Percentiles rank a stretch among this genome's conserved stretches.
phyloP scores from a whole-genome alignment of 2,888 invertebrate species.

The Galeruca laticollis region DNA sequence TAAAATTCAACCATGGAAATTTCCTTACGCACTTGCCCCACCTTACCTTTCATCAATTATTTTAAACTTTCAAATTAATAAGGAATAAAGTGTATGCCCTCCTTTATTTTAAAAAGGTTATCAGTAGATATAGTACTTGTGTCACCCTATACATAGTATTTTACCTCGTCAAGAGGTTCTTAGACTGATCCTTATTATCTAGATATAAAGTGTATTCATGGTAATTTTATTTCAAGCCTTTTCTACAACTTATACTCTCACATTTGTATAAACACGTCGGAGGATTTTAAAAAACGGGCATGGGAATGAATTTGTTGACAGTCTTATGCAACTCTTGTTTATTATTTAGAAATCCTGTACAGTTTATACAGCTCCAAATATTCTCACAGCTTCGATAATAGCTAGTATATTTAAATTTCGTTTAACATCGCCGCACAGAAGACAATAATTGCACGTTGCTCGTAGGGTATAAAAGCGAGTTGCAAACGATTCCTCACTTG shows the following conservation, averaged over 20 bases:
- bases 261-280: not conserved
- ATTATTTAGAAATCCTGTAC: not conserved
- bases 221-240: not conserved
- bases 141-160: too few species aligned
- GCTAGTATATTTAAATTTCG: constrained; percentile 11
- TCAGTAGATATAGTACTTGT: too few species aligned
- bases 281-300: not conserved
- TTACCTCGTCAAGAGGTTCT: too few species aligned
- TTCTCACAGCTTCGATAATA: not conserved
- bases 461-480: constrained; percentile 20
- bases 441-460: constrained; percentile 26
- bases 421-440: not conserved
- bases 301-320: constrained; percentile 1
- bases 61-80: too few species aligned
- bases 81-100: too few species aligned
- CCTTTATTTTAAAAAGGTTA: too few species aligned
- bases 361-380: not conserved
- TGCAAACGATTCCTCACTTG: constrained; percentile 23
- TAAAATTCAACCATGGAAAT: too few species aligned
- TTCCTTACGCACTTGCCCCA: too few species aligned
- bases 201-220: not conserved
- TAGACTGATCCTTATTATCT: too few species aligned
- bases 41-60: too few species aligned
- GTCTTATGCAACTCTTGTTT: not conserved
- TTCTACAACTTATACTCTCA: not conserved